These are phyloP conservation scores for Palythoa caribaeorum DNA, from an alignment of 92 coral and sea anemone species.

Conservation along the genomic window DNA sequence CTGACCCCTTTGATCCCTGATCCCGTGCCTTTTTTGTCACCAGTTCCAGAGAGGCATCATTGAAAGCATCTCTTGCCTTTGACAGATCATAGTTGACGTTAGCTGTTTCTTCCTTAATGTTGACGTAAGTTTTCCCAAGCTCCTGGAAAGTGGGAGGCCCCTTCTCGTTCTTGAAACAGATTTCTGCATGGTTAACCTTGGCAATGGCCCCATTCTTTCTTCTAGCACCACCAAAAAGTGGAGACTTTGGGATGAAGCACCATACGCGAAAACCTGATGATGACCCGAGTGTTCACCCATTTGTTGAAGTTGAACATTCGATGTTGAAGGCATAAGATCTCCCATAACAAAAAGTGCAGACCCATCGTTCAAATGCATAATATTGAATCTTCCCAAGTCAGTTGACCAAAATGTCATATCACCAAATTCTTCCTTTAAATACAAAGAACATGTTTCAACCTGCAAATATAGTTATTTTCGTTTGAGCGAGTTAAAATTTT, in stretches of 20 bases:
- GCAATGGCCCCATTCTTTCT: slow-evolving; percentile 29
- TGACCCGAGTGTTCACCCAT: slow-evolving; percentile 14
- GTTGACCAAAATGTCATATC: slow-evolving; percentile 13
- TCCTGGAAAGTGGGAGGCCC: slow-evolving; percentile 61
- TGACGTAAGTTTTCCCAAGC: slow-evolving; percentile 66
- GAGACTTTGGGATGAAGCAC: slow-evolving; percentile 32
- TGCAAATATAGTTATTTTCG: background rate
- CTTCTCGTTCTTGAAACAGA: slow-evolving; percentile 55
- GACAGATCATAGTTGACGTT: slow-evolving; percentile 55
- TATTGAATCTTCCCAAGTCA: background rate
- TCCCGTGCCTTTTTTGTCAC: slow-evolving; percentile 37
- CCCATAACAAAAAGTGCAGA: slow-evolving; percentile 65
- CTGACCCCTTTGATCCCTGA: too few relatives aligned
- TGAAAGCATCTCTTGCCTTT: slow-evolving; percentile 71
- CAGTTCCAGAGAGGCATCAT: slow-evolving; percentile 66
- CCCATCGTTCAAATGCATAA: slow-evolving; percentile 44
- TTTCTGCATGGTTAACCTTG: slow-evolving; percentile 39
- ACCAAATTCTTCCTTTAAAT: slow-evolving; percentile 11
- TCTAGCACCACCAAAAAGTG: slow-evolving; percentile 62
- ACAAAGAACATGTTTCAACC: slow-evolving; percentile 7
- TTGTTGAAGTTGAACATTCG: slow-evolving; percentile 40
- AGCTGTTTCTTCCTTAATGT: slow-evolving; percentile 64
- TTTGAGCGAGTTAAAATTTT: background rate
- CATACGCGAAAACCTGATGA: slow-evolving; percentile 57
- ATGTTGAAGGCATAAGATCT: slow-evolving; percentile 35